phyloP scores from a whole-genome alignment of 2,797 vertebrate genomes.

The Potorous gilbertii region DNA sequence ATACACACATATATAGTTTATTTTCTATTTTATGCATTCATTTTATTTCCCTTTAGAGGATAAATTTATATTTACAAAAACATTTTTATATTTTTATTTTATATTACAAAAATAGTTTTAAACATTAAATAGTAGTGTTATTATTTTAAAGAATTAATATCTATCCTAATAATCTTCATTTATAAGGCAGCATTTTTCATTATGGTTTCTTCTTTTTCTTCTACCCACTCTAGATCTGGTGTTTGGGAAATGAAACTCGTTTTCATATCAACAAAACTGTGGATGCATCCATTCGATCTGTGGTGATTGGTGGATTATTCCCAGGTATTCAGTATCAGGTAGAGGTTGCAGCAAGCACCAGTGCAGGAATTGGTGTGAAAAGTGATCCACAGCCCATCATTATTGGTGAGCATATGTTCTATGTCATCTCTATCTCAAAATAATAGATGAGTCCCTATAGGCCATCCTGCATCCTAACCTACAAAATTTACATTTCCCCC shows the following conservation, averaged over 20 bases:
- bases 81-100: background rate
- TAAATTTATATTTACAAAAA: background rate
- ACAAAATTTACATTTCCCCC: background rate
- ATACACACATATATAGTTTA: background rate
- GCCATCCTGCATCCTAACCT: background rate
- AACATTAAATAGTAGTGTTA: background rate
- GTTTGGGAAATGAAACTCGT: constrained; percentile 97
- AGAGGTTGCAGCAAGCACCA: constrained; percentile 98
- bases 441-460: background rate
- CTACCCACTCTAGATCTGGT: constrained; percentile 92
- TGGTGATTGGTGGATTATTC: constrained; percentile 97
- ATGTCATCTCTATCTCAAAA: background rate
- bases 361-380: constrained; percentile 95
- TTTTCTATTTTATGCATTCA: background rate
- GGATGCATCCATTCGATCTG: constrained; percentile 96
- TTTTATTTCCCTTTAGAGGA: background rate
- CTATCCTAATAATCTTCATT: background rate
- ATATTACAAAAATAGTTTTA: background rate
- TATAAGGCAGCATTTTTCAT: background rate
- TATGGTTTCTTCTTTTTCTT: constrained; percentile 54
- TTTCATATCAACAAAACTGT: constrained; percentile 99
- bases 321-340: constrained; percentile 95
- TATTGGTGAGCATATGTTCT: constrained; percentile 89
- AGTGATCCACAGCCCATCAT: constrained; percentile 96
- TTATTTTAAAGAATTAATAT: background rate